Evolutionary conservation across 2,888 invertebrate genomes (phyloP).

Genomic region (Gari tellinella): DNA sequence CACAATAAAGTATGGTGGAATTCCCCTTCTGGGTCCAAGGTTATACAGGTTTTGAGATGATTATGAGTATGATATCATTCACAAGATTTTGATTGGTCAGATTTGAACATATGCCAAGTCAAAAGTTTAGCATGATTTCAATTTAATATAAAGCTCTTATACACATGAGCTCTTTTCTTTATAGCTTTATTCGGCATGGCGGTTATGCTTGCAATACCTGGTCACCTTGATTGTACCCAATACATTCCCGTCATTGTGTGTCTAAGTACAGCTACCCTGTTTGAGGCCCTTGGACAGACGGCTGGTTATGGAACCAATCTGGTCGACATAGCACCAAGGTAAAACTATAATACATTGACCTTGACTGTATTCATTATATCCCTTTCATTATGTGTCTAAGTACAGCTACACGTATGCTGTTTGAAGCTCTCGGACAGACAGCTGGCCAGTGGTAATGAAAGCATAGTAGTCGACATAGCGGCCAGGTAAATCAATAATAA

Average conservation of each 20-base stretch:
- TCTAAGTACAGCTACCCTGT: slow-evolving; percentile 39
- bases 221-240: slow-evolving; percentile 27
- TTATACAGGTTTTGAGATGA: too few species aligned
- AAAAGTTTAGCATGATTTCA: too few species aligned
- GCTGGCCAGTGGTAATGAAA: slow-evolving; percentile 31
- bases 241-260: slow-evolving; percentile 22
- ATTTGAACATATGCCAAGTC: too few species aligned
- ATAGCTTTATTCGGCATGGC: slow-evolving; percentile 26
- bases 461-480: slow-evolving; percentile 35
- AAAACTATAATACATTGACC: too few species aligned
- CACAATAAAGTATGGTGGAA: too few species aligned
- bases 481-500: slow-evolving; percentile 27
- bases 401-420: slow-evolving; percentile 36
- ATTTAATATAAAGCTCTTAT: too few species aligned
- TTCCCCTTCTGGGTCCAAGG: too few species aligned
- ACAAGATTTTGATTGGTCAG: too few species aligned
- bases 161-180: too few species aligned
- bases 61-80: too few species aligned
- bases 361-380: slow-evolving; percentile 18
- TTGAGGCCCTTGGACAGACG: slow-evolving; percentile 19
- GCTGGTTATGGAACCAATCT: slow-evolving; percentile 31
- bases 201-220: slow-evolving; percentile 21
- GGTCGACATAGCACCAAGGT: slow-evolving; percentile 39
- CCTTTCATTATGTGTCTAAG: slow-evolving; percentile 32
- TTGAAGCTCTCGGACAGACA: slow-evolving; percentile 18